phyloP scores from a whole-genome alignment of 92 coral and sea anemone genomes.

The Epizoanthus scotinus region DNA sequence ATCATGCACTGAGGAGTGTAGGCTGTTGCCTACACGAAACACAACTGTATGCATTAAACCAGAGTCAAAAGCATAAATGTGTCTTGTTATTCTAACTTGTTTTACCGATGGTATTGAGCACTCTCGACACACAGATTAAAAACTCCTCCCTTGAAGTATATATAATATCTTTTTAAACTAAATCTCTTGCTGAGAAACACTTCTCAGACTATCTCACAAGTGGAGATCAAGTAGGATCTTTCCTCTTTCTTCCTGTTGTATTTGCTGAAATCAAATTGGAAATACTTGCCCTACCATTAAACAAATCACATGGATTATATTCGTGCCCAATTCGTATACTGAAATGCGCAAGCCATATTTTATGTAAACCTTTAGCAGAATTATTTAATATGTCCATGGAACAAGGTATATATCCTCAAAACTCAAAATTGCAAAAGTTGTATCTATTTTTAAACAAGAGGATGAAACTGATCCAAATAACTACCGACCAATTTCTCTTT shows the following conservation, averaged over 20 bases:
- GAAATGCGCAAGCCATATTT: background rate
- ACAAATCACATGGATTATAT: background rate
- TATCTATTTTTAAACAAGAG: constrained; percentile 7
- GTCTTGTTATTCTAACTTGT: too few relatives aligned
- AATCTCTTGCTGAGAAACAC: too few relatives aligned
- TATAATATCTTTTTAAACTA: too few relatives aligned
- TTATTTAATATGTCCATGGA: constrained; percentile 15
- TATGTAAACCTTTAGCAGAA: too few relatives aligned
- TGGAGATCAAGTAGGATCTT: background rate
- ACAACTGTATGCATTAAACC: too few relatives aligned
- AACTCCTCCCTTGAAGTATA: too few relatives aligned
- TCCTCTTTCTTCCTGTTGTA: background rate
- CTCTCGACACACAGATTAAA: too few relatives aligned
- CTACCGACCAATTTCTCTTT: constrained; percentile 31
- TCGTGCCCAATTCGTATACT: background rate
- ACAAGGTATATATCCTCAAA: constrained; percentile 8
- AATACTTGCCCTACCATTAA: background rate
- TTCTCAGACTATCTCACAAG: background rate
- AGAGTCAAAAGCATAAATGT: too few relatives aligned
- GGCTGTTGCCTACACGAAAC: too few relatives aligned
- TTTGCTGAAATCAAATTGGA: background rate
- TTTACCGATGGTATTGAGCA: too few relatives aligned
- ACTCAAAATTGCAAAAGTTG: constrained; percentile 30
- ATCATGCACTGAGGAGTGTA: too few relatives aligned
- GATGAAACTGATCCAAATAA: constrained; percentile 33